Evolutionary conservation across 2,888 invertebrate genomes (phyloP), one percentile per base, ranked within the genome.

Genomic region (Acanthococcus lagerstroemiae): DNA sequence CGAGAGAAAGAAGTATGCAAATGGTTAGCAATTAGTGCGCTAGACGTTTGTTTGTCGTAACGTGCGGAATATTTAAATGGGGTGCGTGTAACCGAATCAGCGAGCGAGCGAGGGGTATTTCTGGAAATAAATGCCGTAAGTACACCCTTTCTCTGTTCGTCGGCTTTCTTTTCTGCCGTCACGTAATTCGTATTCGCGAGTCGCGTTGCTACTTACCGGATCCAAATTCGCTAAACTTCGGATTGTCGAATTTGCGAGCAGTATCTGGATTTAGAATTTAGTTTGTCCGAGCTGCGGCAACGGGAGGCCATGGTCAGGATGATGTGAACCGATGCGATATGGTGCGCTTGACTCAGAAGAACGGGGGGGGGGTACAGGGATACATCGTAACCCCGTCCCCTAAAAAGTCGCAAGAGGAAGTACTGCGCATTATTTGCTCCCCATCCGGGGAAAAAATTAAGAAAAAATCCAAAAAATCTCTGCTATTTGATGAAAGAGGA

Each of bases 41-140:
- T 58, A 58, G 58, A 58, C 58, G 44, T 58, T 58, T 58, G 58
- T 58, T 58, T 58, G 58, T 45, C 45, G 26, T 58, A 58, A 46
- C 46, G 58, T 26, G 58, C 58, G 21, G 58, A 58, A 37, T 37
- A 58, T 58, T 58, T 58, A 58, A 58, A 58, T 46, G 46, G 46
- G 26, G 44, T 58, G 58, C 58, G 46, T 58, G 44, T 57, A 58
- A 57, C 57, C 57, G 55, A 55, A 30, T 6, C 30, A n/a, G 37
- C 37, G 37, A 15, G 37, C n/a, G 58, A 44, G 26, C 26, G 58
- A 1, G 45, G 45, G 44, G 57, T 12, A 57, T 57, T 58, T 57
- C 57, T 3, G 12, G 3, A 58, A 58, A 56, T 56, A 56, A 58
- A 46, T 58, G 45, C 58, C 58, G 25, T 44, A 26, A 58, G 58